These are phyloP conservation scores for Excalfactoria chinensis DNA, from an alignment of 2,113 vertebrate genomes.

Conservation along the genomic window DNA sequence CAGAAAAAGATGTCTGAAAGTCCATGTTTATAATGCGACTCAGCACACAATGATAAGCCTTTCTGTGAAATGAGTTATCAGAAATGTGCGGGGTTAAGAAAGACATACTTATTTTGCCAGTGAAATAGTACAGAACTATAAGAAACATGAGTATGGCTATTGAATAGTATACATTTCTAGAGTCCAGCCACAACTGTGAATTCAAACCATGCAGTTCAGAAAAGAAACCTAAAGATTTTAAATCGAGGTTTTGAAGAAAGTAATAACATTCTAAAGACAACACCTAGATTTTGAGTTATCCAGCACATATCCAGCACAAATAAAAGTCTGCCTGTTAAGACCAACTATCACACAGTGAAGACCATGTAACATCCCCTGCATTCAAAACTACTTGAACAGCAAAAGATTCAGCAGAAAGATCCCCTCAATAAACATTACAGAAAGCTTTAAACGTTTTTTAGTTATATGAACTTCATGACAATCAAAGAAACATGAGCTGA, in stretches of 20 bases:
- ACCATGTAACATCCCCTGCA: neutral
- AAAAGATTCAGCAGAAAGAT: neutral
- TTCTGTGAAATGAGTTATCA: neutral
- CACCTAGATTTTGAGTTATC: neutral
- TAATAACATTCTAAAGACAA: neutral
- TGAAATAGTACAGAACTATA: neutral
- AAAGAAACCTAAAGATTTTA: slow-evolving; percentile 29
- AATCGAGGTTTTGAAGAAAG: slow-evolving; percentile 24
- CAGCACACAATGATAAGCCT: neutral
- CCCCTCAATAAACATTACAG: neutral
- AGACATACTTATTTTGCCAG: neutral
- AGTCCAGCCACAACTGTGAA: neutral
- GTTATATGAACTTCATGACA: neutral
- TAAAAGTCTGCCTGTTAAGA: neutral
- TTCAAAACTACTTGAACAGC: neutral
- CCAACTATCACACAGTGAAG: neutral
- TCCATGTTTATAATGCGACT: neutral
- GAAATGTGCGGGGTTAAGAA: neutral
- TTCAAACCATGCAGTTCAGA: neutral
- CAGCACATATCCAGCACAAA: neutral
- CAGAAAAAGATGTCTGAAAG: neutral
- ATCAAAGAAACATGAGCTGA: neutral
- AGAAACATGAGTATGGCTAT: neutral
- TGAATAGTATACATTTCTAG: neutral
- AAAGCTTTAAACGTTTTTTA: neutral